These are phyloP conservation scores for Nesogale talazaci DNA, from an alignment of 2,113 vertebrate genomes.

Conservation along the genomic window DNA sequence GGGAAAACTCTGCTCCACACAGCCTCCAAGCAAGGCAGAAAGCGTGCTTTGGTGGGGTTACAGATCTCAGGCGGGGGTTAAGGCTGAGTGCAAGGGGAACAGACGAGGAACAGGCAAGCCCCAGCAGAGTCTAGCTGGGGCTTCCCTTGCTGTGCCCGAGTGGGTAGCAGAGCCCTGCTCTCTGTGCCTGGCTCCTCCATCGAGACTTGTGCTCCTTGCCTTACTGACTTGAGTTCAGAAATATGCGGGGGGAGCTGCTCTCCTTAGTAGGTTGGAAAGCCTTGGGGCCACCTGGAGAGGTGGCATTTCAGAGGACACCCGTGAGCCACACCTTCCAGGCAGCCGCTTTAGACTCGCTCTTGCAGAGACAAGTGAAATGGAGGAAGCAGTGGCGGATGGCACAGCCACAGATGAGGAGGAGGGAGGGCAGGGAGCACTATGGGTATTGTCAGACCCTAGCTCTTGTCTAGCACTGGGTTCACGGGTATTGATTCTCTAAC, in stretches of 20 bases:
- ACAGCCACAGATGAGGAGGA: neutral
- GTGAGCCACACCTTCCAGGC: neutral
- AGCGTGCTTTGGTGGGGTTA: neutral
- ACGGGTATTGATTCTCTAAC: neutral
- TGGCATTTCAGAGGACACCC: neutral
- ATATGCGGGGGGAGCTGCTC: neutral
- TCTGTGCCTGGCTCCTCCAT: neutral
- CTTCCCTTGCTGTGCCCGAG: neutral
- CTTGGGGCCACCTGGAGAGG: neutral
- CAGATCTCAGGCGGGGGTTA: neutral
- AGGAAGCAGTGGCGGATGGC: neutral
- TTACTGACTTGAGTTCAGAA: neutral
- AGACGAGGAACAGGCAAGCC: neutral
- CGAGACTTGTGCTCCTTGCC: neutral
- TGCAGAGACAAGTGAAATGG: neutral
- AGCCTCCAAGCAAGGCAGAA: too few relatives aligned
- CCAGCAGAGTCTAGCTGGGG: too few relatives aligned
- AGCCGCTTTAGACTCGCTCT: neutral
- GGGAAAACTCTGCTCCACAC: neutral
- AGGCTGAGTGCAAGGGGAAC: neutral
- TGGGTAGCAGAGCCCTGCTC: too few relatives aligned
- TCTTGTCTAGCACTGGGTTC: neutral
- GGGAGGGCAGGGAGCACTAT: too few relatives aligned
- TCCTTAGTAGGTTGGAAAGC: neutral
- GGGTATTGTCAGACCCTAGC: neutral